These are phyloP conservation scores for Synodontis membranacea DNA, from an alignment of 2,113 vertebrate species.

Conservation along the genomic window DNA sequence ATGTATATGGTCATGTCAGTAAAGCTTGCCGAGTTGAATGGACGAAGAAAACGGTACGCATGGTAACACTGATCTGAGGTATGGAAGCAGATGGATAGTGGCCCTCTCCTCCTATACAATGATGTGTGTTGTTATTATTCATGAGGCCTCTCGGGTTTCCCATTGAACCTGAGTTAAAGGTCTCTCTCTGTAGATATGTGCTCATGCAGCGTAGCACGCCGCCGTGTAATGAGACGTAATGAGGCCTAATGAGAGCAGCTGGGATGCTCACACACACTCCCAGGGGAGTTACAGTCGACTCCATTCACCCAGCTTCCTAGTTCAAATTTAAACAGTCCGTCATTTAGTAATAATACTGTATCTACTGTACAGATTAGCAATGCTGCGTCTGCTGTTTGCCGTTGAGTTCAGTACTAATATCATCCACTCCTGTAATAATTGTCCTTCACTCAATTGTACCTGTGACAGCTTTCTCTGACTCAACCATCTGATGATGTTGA, in stretches of 20 bases:
- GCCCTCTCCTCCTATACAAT: constrained; percentile 71
- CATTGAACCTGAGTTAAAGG: constrained; percentile 79
- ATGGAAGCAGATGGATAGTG: constrained; percentile 71
- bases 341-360: background rate
- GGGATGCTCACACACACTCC: constrained; percentile 43
- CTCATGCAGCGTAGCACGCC: constrained; percentile 58
- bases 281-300: constrained; percentile 37
- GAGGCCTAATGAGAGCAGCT: constrained; percentile 56
- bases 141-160: constrained; percentile 78
- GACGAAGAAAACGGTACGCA: constrained; percentile 12
- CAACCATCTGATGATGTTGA: too few relatives aligned
- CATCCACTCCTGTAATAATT: background rate
- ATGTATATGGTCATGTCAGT: background rate
- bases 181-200: constrained; percentile 67
- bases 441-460: background rate
- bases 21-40: background rate
- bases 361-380: constrained; percentile 8
- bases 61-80: constrained; percentile 44
- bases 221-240: constrained; percentile 57
- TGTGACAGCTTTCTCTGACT: background rate
- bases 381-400: too few relatives aligned
- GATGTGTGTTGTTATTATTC: constrained; percentile 80
- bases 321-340: background rate
- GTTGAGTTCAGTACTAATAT: background rate
- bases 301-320: background rate